Conservation (phyloP, 2,113 vertebrate species). For the Ptilorrhoa leucosticta region DNA sequence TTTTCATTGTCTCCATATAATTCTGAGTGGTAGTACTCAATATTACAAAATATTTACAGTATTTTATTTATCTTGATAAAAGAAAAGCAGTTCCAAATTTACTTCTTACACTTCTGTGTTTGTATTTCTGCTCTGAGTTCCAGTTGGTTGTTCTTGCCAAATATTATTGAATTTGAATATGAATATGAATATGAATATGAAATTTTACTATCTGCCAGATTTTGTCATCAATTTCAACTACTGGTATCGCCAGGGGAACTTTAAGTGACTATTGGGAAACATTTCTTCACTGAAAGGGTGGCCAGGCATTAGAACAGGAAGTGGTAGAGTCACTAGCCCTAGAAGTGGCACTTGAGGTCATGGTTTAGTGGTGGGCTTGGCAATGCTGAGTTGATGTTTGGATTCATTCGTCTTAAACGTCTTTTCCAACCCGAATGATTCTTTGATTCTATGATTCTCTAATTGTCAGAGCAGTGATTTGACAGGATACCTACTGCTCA, state of each 20-base stretch:
- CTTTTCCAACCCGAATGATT: neutral
- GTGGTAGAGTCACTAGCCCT: neutral
- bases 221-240: neutral
- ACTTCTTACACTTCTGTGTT: neutral
- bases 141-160: neutral
- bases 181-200: no score
- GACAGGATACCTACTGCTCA: neutral
- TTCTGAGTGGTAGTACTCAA: neutral
- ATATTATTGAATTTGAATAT: no score
- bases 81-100: neutral
- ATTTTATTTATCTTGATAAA: neutral
- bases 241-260: neutral
- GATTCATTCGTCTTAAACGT: neutral
- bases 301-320: neutral
- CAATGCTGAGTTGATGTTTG: neutral
- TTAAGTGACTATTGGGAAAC: neutral
- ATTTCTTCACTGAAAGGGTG: neutral
- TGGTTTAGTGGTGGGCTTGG: neutral
- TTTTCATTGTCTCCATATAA: neutral
- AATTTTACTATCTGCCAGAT: neutral
- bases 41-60: conserved; percentile 33
- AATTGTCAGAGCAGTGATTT: neutral
- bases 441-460: neutral
- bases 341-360: neutral
- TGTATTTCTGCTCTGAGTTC: neutral